Conservation (phyloP, 2,888 invertebrate genomes). For the Caenorhabditis drosophilae region DNA sequence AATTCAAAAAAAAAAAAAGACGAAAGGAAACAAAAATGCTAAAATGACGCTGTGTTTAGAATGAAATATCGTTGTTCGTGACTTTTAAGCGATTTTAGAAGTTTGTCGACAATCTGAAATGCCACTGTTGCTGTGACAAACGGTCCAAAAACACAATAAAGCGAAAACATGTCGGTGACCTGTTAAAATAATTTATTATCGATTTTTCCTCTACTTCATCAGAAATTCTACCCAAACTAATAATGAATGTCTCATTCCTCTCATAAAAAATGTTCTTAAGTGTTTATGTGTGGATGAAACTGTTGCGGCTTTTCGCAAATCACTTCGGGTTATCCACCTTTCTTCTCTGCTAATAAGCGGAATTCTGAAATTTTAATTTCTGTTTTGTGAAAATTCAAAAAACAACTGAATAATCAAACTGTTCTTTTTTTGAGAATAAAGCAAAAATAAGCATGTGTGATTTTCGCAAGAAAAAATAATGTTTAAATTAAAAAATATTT, state of each 20-base stretch:
- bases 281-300: constrained; percentile 40
- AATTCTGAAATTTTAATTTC: constrained; percentile 15
- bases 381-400: not conserved
- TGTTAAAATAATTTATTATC: not conserved
- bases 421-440: no score
- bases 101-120: constrained; percentile 52
- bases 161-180: constrained; percentile 54
- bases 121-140: constrained; percentile 55
- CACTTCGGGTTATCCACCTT: constrained; percentile 24
- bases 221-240: constrained; percentile 55
- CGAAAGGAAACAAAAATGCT: not conserved
- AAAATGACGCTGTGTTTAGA: constrained; percentile 32
- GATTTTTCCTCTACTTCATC: not conserved
- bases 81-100: constrained; percentile 53
- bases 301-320: constrained; percentile 41
- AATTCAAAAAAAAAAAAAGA: not conserved
- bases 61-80: constrained; percentile 56
- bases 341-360: constrained; percentile 69
- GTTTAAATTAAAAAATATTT: not conserved
- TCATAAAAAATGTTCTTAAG: constrained; percentile 52
- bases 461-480: not conserved
- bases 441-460: no score
- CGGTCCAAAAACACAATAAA: constrained; percentile 64
- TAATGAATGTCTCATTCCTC: constrained; percentile 46
- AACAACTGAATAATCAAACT: no score